Percentiles rank a stretch among this genome's conserved stretches.
Conservation (phyloP, 2,797 vertebrate genomes). For the Triplophysa yarkandensis region DNA sequence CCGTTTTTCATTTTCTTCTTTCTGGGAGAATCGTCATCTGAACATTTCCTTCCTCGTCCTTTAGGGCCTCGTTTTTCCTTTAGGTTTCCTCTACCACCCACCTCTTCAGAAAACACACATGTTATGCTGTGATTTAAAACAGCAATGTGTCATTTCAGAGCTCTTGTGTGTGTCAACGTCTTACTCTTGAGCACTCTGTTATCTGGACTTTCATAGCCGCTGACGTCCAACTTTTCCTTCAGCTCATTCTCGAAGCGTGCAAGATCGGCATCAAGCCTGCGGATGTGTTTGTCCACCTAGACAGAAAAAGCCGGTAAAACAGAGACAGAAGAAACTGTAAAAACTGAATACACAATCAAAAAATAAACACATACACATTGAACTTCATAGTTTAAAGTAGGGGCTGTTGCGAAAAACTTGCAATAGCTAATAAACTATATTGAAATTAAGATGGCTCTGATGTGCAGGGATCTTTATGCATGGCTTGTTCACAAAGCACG, state of each 20-base stretch:
- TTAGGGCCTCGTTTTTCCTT: slow-evolving; percentile 90
- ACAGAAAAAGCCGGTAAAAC: neutral
- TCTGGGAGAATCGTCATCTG: slow-evolving; percentile 91
- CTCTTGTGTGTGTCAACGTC: slow-evolving; percentile 30
- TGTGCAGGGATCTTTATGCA: no score
- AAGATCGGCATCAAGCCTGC: slow-evolving; percentile 92
- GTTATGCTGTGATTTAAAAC: neutral
- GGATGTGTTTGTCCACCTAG: slow-evolving; percentile 97
- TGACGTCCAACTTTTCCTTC: slow-evolving; percentile 94
- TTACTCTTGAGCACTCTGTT: slow-evolving; percentile 85
- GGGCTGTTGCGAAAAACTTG: no score
- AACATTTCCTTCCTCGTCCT: slow-evolving; percentile 84
- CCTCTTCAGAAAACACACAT: slow-evolving; percentile 61
- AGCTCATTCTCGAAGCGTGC: slow-evolving; percentile 95
- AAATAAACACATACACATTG: no score
- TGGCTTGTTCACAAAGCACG: no score
- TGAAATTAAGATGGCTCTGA: no score
- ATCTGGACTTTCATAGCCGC: slow-evolving; percentile 85
- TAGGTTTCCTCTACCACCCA: slow-evolving; percentile 67
- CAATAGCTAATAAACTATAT: no score
- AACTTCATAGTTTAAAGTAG: no score
- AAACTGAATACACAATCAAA: no score
- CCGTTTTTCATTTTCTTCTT: slow-evolving; percentile 95
- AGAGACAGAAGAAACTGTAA: neutral
- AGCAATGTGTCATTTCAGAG: slow-evolving; percentile 39